Conservation (phyloP, 1,140 invertebrate genomes). For the Samia ricini region DNA sequence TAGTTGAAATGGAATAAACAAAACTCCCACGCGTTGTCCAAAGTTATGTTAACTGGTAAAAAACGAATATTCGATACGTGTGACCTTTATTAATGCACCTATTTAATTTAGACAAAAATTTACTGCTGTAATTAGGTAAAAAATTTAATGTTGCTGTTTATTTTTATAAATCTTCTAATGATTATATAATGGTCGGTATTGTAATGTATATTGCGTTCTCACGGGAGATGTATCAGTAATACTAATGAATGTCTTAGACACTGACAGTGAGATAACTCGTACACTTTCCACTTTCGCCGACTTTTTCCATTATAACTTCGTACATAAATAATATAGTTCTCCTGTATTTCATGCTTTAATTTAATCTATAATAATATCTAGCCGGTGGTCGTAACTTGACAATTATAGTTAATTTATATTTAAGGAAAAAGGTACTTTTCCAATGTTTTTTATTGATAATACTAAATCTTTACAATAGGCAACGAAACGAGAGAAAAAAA, state of each 20-base stretch:
- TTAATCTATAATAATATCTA: too few species aligned
- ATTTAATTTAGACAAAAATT: not conserved
- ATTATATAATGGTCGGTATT: not conserved
- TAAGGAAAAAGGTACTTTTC: too few species aligned
- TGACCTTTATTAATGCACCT: slow-evolving; percentile 2
- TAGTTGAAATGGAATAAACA: not conserved
- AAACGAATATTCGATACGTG: not conserved
- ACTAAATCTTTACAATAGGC: too few species aligned
- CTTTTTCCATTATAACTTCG: too few species aligned
- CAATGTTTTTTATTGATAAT: too few species aligned
- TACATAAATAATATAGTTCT: too few species aligned
- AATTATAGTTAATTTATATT: too few species aligned
- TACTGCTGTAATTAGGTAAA: not conserved
- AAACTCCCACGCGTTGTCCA: slow-evolving; percentile 6
- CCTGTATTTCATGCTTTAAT: too few species aligned
- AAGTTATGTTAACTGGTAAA: not conserved
- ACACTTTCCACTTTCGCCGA: slow-evolving; percentile 65
- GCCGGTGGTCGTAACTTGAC: too few species aligned
- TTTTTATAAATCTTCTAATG: not conserved
- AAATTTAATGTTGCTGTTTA: not conserved
- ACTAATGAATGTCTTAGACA: slow-evolving; percentile 50
- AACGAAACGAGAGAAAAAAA: too few species aligned
- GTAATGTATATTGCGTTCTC: slow-evolving; percentile 28
- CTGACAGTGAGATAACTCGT: slow-evolving; percentile 55
- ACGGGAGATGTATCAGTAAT: slow-evolving; percentile 24